Base-by-base conservation (phyloP, 2,888 invertebrate genomes). In the Eledona agricola region DNA sequence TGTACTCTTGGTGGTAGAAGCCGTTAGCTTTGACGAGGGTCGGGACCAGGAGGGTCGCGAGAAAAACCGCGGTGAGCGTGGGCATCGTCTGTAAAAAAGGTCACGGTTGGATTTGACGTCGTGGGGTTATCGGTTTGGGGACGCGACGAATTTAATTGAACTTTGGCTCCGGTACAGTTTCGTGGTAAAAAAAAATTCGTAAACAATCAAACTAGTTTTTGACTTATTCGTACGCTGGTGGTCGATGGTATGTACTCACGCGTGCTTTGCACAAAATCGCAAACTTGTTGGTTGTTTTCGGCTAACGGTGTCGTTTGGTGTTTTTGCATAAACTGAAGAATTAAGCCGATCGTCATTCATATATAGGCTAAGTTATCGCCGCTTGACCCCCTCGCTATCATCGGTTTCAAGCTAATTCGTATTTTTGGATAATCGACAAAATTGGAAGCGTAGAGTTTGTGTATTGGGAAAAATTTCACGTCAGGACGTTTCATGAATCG, bases 1-100 rank as follows among this genome's bases (percentile, higher is more conserved):
- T 72, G 59, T 73, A 75, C 57, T 76, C 71, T 60, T 76, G 72
- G 37, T 73, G 74, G 55, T 69, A 75, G 54, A 66, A 69, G 2
- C 76, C 75, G 15, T 67, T 71, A 5, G 75, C 74, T 19, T 59
- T 58, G 1, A 69, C 66, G 1, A 57, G n/a, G 4, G 59, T 59
- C 10, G 59, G 23, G 9, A 29, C 51, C 19, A 65, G 38, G 13
- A 67, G 40, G 25, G 59, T 46, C 55, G 60, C 50, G 23, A 40
- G 17, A 19, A 40, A 6, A 11, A 28, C 6, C 9, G 11, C 16
- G 9, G 2, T 25, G 9, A 25, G 25, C 9, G 19, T 4, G 19
- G 19, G 3, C 19, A n/a, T n/a, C n/a, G n/a, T n/a, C n/a, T n/a
- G n/a, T n/a, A 19, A 19, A 19, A 4, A 5, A n/a, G 3, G 22